phyloP scores from a whole-genome alignment of 2,113 vertebrate genomes.

The Nothobranchius furzeri region DNA sequence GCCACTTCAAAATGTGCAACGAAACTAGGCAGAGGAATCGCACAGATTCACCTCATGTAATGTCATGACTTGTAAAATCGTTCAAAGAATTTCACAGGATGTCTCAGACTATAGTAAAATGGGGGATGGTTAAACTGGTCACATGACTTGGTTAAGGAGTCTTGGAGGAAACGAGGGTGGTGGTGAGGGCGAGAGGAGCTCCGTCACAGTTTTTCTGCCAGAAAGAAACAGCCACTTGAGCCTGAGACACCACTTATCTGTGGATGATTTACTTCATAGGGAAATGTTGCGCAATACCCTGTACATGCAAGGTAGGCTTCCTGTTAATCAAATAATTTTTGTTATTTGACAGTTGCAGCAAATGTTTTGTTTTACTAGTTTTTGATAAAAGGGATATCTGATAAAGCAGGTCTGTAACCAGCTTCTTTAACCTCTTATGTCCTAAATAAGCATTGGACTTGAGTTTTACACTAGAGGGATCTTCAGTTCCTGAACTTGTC shows the following conservation, averaged over 20 bases:
- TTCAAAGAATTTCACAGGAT: conserved; percentile 61
- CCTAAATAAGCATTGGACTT: conserved; percentile 20
- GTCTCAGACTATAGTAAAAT: conserved; percentile 50
- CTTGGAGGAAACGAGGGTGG: conserved; percentile 66
- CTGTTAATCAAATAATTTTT: conserved; percentile 8
- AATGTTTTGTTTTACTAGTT: not conserved
- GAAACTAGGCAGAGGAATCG: not conserved
- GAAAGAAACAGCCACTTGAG: conserved; percentile 21
- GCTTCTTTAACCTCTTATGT: not conserved
- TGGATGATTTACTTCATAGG: conserved; percentile 52
- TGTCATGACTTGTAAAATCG: not conserved
- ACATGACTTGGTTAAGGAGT: conserved; percentile 64
- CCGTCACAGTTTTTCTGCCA: conserved; percentile 60
- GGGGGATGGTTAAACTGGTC: conserved; percentile 58
- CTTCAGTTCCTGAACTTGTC: not conserved
- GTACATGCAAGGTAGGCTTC: conserved; percentile 65
- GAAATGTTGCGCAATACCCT: conserved; percentile 60
- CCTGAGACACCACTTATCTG: conserved; percentile 37
- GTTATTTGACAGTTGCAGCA: not conserved
- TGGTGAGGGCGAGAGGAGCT: conserved; percentile 16
- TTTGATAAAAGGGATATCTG: too few species aligned
- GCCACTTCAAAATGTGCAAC: not conserved
- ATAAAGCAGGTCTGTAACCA: not conserved
- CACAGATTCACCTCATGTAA: not conserved
- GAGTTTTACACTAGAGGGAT: conserved; percentile 5